These are phyloP conservation scores for Varanus komodoensis DNA, from an alignment of 2,113 vertebrate species.

Conservation along the genomic window DNA sequence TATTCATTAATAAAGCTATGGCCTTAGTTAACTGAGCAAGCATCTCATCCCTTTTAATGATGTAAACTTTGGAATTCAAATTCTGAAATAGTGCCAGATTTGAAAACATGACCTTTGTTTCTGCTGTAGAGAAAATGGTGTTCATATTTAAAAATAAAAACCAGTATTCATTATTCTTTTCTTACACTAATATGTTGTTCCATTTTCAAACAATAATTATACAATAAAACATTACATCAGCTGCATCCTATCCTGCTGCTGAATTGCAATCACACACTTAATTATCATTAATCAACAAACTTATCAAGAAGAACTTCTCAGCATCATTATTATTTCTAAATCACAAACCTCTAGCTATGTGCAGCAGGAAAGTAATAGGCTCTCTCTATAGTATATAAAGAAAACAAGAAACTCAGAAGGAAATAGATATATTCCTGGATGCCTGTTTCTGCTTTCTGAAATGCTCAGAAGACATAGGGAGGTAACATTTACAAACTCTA, in stretches of 20 bases:
- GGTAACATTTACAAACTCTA: not conserved
- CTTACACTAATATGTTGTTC: slow-evolving; percentile 25
- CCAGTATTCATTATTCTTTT: not conserved
- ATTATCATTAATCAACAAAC: slow-evolving; percentile 50
- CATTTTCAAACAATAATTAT: slow-evolving; percentile 58
- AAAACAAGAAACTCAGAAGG: slow-evolving; percentile 5
- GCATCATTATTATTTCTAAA: slow-evolving; percentile 34
- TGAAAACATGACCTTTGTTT: not conserved
- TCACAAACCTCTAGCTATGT: slow-evolving; percentile 1
- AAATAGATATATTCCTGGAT: slow-evolving; percentile 9
- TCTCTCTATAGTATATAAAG: slow-evolving; percentile 10
- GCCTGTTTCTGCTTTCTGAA: not conserved
- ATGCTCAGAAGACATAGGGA: slow-evolving; percentile 31
- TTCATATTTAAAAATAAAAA: not conserved
- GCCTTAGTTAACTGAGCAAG: not conserved
- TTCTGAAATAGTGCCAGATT: not conserved
- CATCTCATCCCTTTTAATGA: not conserved
- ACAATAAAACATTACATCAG: slow-evolving; percentile 47
- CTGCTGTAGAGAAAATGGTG: not conserved
- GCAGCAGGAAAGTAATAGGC: not conserved
- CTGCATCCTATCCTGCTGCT: slow-evolving; percentile 38
- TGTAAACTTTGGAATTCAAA: not conserved
- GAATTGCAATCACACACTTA: slow-evolving; percentile 54
- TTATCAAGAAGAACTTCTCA: slow-evolving; percentile 33
- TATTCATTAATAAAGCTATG: not conserved